A percentile compares a stretch with the other conserved stretches of the same genome.
These are phyloP conservation scores for Cossypha polioptera DNA, from an alignment of 2,797 vertebrate species.

Conservation along the genomic window DNA sequence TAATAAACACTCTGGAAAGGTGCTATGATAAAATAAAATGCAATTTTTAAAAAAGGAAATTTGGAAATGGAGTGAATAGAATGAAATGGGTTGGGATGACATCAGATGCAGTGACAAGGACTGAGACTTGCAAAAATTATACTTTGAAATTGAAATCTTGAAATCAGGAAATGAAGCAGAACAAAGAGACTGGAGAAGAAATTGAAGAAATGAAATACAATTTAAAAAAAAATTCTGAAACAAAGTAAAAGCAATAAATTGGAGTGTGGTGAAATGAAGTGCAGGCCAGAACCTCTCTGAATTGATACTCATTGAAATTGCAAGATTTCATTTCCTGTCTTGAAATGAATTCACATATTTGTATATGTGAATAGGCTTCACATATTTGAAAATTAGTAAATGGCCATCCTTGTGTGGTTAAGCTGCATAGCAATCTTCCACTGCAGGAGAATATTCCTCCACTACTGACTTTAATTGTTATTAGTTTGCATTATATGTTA, in stretches of 20 bases:
- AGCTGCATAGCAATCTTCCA: neutral
- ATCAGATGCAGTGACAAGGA: neutral
- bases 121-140: neutral
- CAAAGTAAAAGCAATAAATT: neutral
- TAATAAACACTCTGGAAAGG: neutral
- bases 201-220: neutral
- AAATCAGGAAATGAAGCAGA: neutral
- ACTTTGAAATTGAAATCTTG: fast-evolving
- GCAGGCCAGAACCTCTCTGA: neutral
- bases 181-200: neutral
- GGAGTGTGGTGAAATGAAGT: neutral
- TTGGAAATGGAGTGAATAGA: neutral
- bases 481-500: constrained; percentile 38
- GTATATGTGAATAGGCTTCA: neutral
- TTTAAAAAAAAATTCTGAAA: neutral
- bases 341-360: neutral
- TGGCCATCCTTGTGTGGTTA: neutral
- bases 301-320: neutral
- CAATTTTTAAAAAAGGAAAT: neutral
- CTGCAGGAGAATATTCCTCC: neutral
- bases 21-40: neutral
- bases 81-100: neutral
- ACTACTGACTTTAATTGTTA: constrained; percentile 29
- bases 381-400: neutral
- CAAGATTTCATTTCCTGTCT: neutral